Base-by-base conservation (phyloP, 2,888 invertebrate species). In the Allacma fusca region DNA sequence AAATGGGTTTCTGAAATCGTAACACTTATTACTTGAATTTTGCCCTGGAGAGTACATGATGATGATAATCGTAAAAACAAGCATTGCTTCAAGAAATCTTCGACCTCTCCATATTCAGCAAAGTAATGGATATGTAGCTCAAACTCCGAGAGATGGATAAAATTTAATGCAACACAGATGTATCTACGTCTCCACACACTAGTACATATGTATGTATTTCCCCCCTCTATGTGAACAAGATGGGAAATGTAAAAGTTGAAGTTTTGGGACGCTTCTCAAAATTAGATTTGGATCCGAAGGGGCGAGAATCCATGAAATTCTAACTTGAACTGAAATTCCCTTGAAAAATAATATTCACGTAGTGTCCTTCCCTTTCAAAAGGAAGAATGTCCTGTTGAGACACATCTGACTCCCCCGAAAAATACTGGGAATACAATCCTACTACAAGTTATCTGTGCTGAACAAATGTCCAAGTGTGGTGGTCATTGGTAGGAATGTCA, bases 41-140 rank as follows among this genome's bases (percentile, higher is more conserved):
- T 21, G 12, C 59, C 62, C 26, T 44, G 12, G 34, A 40, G 64
- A 73, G 16, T 62, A 40, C 13, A 73, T 29, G 73, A 34, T 62
- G 62, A 73, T 64, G 40, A 64, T 73, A 28, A 73, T 73, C 73
- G 62, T 73, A 73, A 73, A 73, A 73, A 73, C 62, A 73, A 73
- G 62, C 62, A 73, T 73, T 73, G 62, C 73, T 62, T 23, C 50
- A 71, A 71, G 50, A 57, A 50, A 50, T 50, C 68, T 21, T 34
- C 29, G 68, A 68, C 40, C 68, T 68, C 68, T n/a, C 44, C 19
- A 24, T 70, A 26, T 70, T 19, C 28, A 19, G 19, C 19, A 7
- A 13, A 28, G 13, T 26, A 21, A 65, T 26, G 19, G 5, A 19
- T 19, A 9, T 65, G 2, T 21, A 62, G 62, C 62, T 21, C 21